Percentiles rank a stretch among this genome's conserved stretches.
phyloP scores from a whole-genome alignment of 2,113 vertebrate species.

The Ondatra zibethicus region DNA sequence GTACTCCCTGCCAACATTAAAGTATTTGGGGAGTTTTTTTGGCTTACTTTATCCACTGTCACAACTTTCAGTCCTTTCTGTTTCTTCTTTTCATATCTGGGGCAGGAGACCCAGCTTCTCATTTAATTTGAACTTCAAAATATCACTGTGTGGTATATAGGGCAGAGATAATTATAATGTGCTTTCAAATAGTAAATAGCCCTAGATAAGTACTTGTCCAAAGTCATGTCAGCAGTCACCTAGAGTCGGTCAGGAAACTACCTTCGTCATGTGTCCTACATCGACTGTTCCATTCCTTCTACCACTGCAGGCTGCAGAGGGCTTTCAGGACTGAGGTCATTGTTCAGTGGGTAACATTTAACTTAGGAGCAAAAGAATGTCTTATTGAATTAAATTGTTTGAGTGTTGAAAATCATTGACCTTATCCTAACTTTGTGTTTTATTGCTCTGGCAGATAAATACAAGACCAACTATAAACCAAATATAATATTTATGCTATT shows the following conservation, averaged over 20 bases:
- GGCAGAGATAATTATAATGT: slow-evolving; percentile 53
- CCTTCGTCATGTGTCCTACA: background rate
- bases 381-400: background rate
- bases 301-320: background rate
- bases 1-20: background rate
- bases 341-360: background rate
- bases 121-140: slow-evolving; percentile 52
- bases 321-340: background rate
- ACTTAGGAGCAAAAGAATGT: background rate
- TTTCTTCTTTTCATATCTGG: slow-evolving; percentile 45
- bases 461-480: background rate
- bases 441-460: background rate
- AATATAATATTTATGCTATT: background rate
- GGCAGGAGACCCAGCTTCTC: slow-evolving; percentile 56
- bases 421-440: background rate
- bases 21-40: background rate
- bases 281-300: background rate
- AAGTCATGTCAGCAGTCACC: background rate
- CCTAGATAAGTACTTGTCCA: background rate
- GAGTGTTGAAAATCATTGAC: background rate
- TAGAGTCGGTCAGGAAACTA: background rate
- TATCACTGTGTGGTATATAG: slow-evolving; percentile 43
- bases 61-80: background rate
- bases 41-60: background rate
- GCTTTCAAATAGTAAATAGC: slow-evolving; percentile 45